Conservation (phyloP, 2,797 vertebrate species). For the Gymnopithys bicolor region DNA sequence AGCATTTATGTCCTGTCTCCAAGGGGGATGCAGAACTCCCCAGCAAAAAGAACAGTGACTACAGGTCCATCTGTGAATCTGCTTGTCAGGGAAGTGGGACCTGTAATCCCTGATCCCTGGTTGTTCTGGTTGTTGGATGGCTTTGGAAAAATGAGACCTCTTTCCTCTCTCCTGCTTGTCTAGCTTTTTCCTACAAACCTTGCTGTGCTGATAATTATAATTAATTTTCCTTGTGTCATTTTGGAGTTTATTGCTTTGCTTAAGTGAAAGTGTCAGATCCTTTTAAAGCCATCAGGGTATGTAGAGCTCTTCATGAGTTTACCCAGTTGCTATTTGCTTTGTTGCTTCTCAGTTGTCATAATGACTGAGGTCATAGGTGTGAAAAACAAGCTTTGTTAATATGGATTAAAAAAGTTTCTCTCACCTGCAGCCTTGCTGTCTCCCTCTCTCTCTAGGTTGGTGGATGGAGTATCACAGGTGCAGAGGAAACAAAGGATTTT, state of each 20-base stretch:
- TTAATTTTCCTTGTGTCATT: background rate
- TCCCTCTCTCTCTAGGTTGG: slow-evolving; percentile 79
- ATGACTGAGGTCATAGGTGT: background rate
- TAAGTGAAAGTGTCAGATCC: background rate
- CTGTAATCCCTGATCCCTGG: background rate
- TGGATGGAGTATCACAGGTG: slow-evolving; percentile 84
- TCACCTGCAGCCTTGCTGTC: background rate
- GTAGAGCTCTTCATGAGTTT: background rate
- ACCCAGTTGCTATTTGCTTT: background rate
- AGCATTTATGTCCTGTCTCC: background rate
- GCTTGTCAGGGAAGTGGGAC: background rate
- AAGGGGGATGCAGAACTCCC: background rate
- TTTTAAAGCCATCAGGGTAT: background rate
- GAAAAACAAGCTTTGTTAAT: background rate
- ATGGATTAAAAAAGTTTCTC: background rate
- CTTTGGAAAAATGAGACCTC: background rate
- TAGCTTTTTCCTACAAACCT: background rate
- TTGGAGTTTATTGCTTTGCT: background rate
- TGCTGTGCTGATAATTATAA: background rate
- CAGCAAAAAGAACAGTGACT: background rate
- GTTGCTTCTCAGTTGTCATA: background rate
- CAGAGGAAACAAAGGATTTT: slow-evolving; percentile 82
- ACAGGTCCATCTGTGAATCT: background rate
- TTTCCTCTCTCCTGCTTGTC: background rate
- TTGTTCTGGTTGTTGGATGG: background rate